Evolutionary conservation across 2,888 invertebrate genomes (phyloP).

Genomic region (Nemoura dubitans): DNA sequence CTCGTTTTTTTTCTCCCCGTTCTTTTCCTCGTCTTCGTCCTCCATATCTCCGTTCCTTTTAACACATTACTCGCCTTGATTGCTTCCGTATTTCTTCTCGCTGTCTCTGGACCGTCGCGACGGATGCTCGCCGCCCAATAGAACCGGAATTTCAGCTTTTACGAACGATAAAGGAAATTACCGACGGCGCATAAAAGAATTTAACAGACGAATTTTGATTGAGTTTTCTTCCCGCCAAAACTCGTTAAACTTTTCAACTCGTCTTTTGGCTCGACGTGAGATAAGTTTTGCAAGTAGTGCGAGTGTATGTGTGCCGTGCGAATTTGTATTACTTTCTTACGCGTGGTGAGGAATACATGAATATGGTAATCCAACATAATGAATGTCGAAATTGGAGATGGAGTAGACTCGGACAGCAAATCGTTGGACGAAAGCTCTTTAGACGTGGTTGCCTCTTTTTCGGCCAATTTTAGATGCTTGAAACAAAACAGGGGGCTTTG

Average conservation of each 20-base stretch:
- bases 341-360: too few species aligned
- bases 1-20: neutral
- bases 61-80: conserved; percentile 43
- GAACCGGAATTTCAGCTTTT: conserved; percentile 36
- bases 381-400: too few species aligned
- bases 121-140: conserved; percentile 32
- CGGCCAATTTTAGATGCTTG: too few species aligned
- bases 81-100: conserved; percentile 41
- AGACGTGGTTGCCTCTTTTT: too few species aligned
- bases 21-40: neutral
- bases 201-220: conserved; percentile 39
- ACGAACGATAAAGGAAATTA: conserved; percentile 40
- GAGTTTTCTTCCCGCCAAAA: conserved; percentile 28
- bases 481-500: too few species aligned
- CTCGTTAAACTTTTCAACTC: conserved; percentile 31
- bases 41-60: conserved; percentile 38
- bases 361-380: too few species aligned
- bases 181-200: conserved; percentile 35
- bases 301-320: neutral
- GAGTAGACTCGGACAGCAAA: too few species aligned
- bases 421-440: too few species aligned
- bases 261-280: neutral
- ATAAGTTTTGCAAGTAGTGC: neutral
- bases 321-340: too few species aligned
- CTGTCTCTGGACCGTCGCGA: conserved; percentile 31